These are phyloP conservation scores for Schizothorax lantsangensis DNA, from an alignment of 2,797 vertebrate species.

Conservation along the genomic window DNA sequence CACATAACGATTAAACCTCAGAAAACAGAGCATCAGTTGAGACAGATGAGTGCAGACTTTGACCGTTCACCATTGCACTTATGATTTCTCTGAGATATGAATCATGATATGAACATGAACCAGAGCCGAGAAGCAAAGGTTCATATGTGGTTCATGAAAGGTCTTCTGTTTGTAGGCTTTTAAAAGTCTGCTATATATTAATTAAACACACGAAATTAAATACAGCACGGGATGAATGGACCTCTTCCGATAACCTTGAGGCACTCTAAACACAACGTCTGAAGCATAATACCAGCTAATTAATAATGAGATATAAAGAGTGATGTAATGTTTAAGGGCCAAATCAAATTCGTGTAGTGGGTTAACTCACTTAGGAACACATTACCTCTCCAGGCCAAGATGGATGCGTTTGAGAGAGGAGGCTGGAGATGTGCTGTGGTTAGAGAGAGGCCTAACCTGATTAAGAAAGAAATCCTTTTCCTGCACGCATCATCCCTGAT, in stretches of 20 bases:
- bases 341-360: slow-evolving; percentile 61
- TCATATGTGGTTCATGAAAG: slow-evolving; percentile 11
- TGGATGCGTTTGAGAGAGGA: slow-evolving; percentile 55
- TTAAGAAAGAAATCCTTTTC: slow-evolving; percentile 70
- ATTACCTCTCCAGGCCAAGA: slow-evolving; percentile 66
- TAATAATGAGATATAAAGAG: slow-evolving; percentile 68
- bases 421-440: slow-evolving; percentile 58
- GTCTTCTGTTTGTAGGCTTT: neutral
- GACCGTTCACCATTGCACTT: slow-evolving; percentile 10
- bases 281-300: slow-evolving; percentile 60
- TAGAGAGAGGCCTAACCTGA: slow-evolving; percentile 64
- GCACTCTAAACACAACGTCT: slow-evolving; percentile 43
- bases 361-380: slow-evolving; percentile 69
- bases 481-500: slow-evolving; percentile 66
- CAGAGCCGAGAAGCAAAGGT: slow-evolving; percentile 1
- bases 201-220: slow-evolving; percentile 47
- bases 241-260: slow-evolving; percentile 53
- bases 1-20: neutral
- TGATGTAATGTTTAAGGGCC: slow-evolving; percentile 68
- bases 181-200: slow-evolving; percentile 27
- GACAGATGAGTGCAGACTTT: slow-evolving; percentile 15
- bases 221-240: slow-evolving; percentile 21
- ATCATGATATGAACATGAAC: neutral
- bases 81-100: slow-evolving; percentile 10
- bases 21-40: neutral